Evolutionary conservation across 1,140 invertebrate species (phyloP), one percentile per base, ranked within the genome.

Genomic region (Ceratoteleas bidentatus): DNA sequence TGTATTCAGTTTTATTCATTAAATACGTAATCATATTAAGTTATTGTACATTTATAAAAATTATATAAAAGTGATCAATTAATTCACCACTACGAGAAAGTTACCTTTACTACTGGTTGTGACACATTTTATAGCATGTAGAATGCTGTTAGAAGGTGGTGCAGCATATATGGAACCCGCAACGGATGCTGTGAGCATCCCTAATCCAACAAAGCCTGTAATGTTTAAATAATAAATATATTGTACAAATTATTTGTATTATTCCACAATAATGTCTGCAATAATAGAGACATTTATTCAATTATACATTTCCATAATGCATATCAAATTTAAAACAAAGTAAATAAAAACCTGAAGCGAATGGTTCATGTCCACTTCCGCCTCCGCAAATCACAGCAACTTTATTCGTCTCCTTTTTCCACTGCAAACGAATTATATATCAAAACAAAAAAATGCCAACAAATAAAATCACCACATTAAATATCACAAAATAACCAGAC

Each of bases 131-230:
- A 97, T 93, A 0, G 94, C 95, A 52, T 94, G 93, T 4, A 94
- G 88, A 40, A 97, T 94, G 69, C 94, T 88, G 32, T 92, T 93
- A 1, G 94, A 92, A 0, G 96, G 94, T 5, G 96, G 96, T 4
- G 96, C 95, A 0, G 96, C 93, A 88, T 97, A 98, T 57, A 97
- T 93, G 0, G 93, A 92, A 0, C 97, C 96, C 54, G 94, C 93
- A 10, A 97, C 93, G 9, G 95, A 93, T 3, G 94, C 96, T 47
- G 94, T 94, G 52, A 97, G 87, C 94, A 97, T 95, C 5, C 96
- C 96, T 38, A 87, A 65, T 0, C 96, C 97, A 43, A 97, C 95
- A 85, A 94, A 96, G 64, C 96, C 96, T 96, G 6, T 3, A 75
- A 66, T 61, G 33, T 57, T 15, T 13, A 47, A 38, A 14, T 52